Conservation (phyloP, 1,140 invertebrate genomes). For the Drosophila pachea region DNA sequence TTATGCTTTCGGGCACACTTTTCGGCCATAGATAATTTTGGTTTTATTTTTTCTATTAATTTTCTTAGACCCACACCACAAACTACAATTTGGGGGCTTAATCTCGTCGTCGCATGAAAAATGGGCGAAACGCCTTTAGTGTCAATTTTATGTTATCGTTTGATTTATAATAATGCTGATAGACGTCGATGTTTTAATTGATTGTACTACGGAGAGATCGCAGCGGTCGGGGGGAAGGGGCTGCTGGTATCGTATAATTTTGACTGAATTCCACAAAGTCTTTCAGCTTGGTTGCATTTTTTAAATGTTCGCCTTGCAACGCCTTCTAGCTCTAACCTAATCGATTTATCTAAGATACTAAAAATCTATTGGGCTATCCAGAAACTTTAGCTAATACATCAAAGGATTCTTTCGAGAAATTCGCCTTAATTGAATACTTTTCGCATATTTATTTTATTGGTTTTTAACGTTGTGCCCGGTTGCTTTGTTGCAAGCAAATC, state of each 20-base stretch:
- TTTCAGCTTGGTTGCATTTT: slow-evolving; percentile 8
- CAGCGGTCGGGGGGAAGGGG: too few relatives aligned
- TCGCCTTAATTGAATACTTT: neutral
- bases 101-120: slow-evolving; percentile 70
- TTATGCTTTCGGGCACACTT: slow-evolving; percentile 18
- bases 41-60: slow-evolving; percentile 14
- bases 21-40: slow-evolving; percentile 41
- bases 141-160: slow-evolving; percentile 77
- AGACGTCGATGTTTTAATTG: slow-evolving; percentile 76
- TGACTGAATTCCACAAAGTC: too few relatives aligned
- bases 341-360: too few relatives aligned
- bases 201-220: slow-evolving; percentile 38
- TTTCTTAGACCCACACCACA: slow-evolving; percentile 48
- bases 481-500: slow-evolving; percentile 41
- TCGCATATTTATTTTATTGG: neutral
- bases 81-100: slow-evolving; percentile 59
- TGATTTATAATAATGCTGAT: slow-evolving; percentile 78
- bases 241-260: too few relatives aligned
- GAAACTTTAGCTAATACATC: neutral
- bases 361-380: too few relatives aligned
- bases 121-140: slow-evolving; percentile 76
- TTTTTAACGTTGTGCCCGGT: neutral
- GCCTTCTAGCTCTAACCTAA: too few relatives aligned
- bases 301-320: slow-evolving; percentile 7
- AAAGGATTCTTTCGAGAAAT: too few relatives aligned